phyloP scores from a whole-genome alignment of 2,888 invertebrate genomes.

The Apantesis nais region DNA sequence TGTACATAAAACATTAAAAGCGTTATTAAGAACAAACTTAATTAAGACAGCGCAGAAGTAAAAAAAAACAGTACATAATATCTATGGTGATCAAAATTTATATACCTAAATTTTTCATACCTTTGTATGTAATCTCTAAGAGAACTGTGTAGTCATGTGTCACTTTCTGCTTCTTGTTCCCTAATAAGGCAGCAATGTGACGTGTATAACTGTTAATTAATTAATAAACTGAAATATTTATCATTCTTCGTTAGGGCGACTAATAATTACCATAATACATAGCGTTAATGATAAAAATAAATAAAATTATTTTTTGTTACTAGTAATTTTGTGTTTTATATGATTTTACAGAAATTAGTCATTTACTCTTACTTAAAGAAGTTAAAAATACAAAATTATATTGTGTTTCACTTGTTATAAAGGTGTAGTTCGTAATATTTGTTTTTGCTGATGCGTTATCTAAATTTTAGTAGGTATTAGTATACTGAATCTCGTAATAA shows the following conservation, averaged over 20 bases:
- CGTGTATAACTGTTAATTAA: background rate
- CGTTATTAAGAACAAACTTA: background rate
- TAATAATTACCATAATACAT: background rate
- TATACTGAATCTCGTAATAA: too few species aligned
- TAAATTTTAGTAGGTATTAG: too few species aligned
- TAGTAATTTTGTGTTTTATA: too few species aligned
- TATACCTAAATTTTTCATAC: background rate
- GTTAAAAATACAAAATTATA: too few species aligned
- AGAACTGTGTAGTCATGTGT: background rate
- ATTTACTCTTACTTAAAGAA: too few species aligned
- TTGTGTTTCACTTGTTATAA: background rate
- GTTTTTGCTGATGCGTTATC: too few species aligned
- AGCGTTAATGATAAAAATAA: background rate
- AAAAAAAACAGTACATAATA: background rate
- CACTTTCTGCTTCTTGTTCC: background rate
- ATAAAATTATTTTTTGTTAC: background rate
- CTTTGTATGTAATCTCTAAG: background rate
- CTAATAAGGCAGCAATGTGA: background rate
- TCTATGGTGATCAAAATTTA: background rate
- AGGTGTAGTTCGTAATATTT: background rate
- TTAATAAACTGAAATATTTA: background rate
- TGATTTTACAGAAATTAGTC: background rate
- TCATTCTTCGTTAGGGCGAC: background rate
- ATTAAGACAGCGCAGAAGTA: background rate
- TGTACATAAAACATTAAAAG: conserved; percentile 1